Base-by-base conservation (phyloP, 2,888 invertebrate species). In the Agriopis marginaria region DNA sequence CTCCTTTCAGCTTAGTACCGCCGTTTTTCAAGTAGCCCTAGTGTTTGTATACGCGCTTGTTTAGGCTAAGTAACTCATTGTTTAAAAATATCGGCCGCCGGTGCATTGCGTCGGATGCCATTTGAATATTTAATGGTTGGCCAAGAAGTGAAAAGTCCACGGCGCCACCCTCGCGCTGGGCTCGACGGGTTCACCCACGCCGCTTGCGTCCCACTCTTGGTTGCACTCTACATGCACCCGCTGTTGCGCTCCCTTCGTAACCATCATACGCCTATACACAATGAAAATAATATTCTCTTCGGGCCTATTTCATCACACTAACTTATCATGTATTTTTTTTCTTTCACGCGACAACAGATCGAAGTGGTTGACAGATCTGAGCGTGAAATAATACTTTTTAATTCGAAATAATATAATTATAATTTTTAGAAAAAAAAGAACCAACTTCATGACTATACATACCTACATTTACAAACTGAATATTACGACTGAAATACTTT, bases 181-280 rank as follows among this genome's bases (percentile, higher is more conserved):
- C 9, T 10, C 64, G 79, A 79, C 88, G 54, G 76, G 88, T 87
- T 77, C 88, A 75, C 88, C 88, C 86, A 88, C 88, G 81, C 56
- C 71, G 66, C 66, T 75, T 23, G 4, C 79, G 62, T 68, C 76
- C 74, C 75, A 74, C 71, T 71, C 63, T 56, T 69, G 11, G 11
- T 71, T 75, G 76, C 77, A 74, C 74, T 65, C 45, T 45, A 45
- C 58, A 45, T 23, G 11, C 44, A 42, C 40, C 54, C 54, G 12
- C 10, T 10, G 7, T 10, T 0, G 4, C 49, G 7, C 14, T 6
- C 8, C 14, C 8, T 11, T 14, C 49, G 14, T 32, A 5, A 49
- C 14, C n/a, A 14, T 10, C 49, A n/a, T 49, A 49, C 3, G 9
- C 50, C 17, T 47, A 12, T n/a, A 47, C 47, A 17, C 7, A 14